Base-by-base conservation (phyloP, 2,113 vertebrate genomes). In the Petroica traversi region DNA sequence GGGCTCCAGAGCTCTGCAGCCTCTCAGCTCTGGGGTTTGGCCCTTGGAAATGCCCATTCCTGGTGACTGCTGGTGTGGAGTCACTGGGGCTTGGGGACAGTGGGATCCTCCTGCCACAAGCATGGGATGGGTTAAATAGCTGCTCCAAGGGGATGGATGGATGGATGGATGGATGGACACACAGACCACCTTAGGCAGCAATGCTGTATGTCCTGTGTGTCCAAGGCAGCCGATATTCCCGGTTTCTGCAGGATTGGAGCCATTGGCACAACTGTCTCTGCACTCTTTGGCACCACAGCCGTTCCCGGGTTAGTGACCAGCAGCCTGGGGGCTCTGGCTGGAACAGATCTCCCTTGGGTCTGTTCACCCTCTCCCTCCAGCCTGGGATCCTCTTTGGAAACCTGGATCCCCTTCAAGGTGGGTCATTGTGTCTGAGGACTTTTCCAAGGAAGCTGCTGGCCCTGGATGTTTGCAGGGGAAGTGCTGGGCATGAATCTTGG, bases 51-150 rank as follows among this genome's bases (percentile, higher is more conserved):
- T 19, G 6, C 36, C 36, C 12, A 1, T 16, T 59, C 49, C 67
- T 54, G n/a, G 11, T 0, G 3, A 5, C 24, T 1, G 1, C 29
- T 23, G 28, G 26, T 18, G n/a, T 5, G 49, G 58, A 46, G 23
- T 40, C n/a, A 17, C 8, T 26, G 48, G 36, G 33, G 49, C 49
- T 26, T 45, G 72, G 68, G 26, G 57, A 28, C 57, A 19, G 26
- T 4, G 8, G 8, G 25, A 5, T 15, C 4, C 20, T 63, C 16
- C 38, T 63, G 43, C 38, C n/a, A 4, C 31, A 22, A 34, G 33
- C 22, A 71, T 24, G 8, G 54, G 22, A 7, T 58, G 82, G 14
- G 71, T 59, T 31, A 7, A 49, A n/a, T 5, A 54, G 18, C 66
- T 76, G 41, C 55, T 73, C 14, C 7, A 7, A 16, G 16, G 15